phyloP scores from a whole-genome alignment of 2,113 vertebrate species.

The Ardeotis arabs region DNA sequence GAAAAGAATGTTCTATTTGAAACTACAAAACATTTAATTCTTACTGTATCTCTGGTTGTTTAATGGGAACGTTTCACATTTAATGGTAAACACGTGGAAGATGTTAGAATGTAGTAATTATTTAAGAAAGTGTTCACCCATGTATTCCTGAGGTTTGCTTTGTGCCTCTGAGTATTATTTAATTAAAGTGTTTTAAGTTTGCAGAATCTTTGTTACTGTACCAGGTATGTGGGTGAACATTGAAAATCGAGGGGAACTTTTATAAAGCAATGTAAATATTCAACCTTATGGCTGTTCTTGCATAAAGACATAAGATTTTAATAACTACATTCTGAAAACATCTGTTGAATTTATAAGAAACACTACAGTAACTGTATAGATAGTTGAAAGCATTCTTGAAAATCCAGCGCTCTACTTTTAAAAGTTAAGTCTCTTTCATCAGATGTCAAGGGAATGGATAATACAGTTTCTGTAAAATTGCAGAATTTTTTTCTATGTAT shows the following conservation, averaged over 20 bases:
- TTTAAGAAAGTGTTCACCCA: constrained; percentile 79
- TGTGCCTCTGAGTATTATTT: constrained; percentile 87
- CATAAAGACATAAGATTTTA: constrained; percentile 77
- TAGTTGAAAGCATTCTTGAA: constrained; percentile 80
- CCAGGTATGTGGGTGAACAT: constrained; percentile 81
- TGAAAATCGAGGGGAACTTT: constrained; percentile 82
- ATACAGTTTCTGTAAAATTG: constrained; percentile 77
- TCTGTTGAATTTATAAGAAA: constrained; percentile 80
- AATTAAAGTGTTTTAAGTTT: constrained; percentile 83
- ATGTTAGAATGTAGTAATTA: constrained; percentile 85
- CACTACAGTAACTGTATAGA: constrained; percentile 73
- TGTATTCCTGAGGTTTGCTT: constrained; percentile 81
- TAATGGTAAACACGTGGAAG: constrained; percentile 80
- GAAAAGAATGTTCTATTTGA: constrained; percentile 85
- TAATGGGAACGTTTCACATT: constrained; percentile 78
- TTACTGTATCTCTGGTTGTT: constrained; percentile 83
- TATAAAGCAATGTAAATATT: constrained; percentile 87
- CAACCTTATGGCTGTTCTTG: constrained; percentile 76
- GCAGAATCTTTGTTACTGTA: constrained; percentile 80
- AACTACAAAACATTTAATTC: constrained; percentile 80
- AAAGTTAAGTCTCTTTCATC: constrained; percentile 78
- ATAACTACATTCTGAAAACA: constrained; percentile 79
- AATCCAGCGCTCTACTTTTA: constrained; percentile 78
- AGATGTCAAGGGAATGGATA: constrained; percentile 76
- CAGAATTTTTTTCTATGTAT: constrained; percentile 80